Evolutionary conservation across 2,113 vertebrate genomes (phyloP).

Genomic region (Dryoscopus gambensis): DNA sequence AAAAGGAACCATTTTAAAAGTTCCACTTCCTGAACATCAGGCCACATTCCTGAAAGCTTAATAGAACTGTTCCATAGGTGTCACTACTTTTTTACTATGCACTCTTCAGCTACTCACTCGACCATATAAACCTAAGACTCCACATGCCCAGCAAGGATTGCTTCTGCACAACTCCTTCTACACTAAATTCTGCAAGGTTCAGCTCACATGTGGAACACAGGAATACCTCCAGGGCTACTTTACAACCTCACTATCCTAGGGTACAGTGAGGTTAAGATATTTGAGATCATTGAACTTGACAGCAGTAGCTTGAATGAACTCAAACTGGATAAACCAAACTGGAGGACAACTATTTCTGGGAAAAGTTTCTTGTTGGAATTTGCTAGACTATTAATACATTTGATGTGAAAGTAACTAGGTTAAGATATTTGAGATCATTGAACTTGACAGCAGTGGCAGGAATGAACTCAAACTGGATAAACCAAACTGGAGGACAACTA

Average conservation of each 20-base stretch:
- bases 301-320: background rate
- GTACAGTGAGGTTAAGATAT: background rate
- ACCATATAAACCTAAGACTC: background rate
- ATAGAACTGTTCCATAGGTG: background rate
- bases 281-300: background rate
- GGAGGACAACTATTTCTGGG: background rate
- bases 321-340: background rate
- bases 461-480: background rate
- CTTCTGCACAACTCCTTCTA: background rate
- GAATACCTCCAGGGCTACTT: background rate
- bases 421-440: background rate
- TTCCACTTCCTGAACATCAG: background rate
- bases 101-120: background rate
- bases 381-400: background rate
- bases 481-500: background rate
- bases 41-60: background rate
- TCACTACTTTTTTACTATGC: background rate
- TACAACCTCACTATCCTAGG: background rate
- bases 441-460: background rate
- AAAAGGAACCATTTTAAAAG: background rate
- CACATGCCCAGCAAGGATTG: background rate
- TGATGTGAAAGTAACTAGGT: background rate
- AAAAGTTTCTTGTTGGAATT: background rate
- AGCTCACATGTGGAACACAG: background rate
- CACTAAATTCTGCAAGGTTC: background rate